These are phyloP conservation scores for Epinephelus cyanopodus DNA, from an alignment of 2,113 vertebrate genomes.

Conservation along the genomic window DNA sequence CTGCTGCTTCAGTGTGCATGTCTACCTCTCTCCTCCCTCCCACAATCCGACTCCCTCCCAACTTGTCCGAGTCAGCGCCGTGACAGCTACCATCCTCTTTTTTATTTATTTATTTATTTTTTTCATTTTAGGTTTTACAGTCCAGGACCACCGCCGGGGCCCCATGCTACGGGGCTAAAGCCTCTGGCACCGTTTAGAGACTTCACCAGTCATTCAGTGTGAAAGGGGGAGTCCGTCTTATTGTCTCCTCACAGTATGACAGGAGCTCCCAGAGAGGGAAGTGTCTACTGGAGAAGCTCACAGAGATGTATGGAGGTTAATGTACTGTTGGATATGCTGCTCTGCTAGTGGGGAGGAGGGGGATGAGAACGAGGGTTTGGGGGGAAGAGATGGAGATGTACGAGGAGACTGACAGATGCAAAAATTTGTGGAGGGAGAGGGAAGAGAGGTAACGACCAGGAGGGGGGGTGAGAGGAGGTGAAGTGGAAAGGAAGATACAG, in stretches of 20 bases:
- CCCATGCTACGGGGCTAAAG: constrained; percentile 42
- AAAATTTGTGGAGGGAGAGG: constrained; percentile 36
- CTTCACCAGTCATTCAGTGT: constrained; percentile 50
- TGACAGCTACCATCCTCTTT: constrained; percentile 59
- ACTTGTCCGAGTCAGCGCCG: constrained; percentile 37
- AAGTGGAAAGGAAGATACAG: constrained; percentile 75
- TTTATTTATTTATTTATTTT: background rate
- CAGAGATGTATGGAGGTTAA: constrained; percentile 63
- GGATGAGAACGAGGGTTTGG: constrained; percentile 3
- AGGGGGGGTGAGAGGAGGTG: constrained; percentile 59
- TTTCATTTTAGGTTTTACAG: constrained; percentile 20
- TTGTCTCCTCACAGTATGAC: constrained; percentile 58
- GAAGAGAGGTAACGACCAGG: constrained; percentile 43
- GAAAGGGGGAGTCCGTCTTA: constrained; percentile 13
- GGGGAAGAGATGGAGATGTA: constrained; percentile 65
- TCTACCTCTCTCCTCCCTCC: constrained; percentile 7
- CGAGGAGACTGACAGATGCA: constrained; percentile 59
- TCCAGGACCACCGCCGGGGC: constrained; percentile 39
- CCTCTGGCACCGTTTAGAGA: constrained; percentile 56
- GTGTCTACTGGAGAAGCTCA: constrained; percentile 52
- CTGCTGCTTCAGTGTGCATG: constrained; percentile 30
- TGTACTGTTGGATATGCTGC: constrained; percentile 64
- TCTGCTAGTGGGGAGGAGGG: constrained; percentile 24
- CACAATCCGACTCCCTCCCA: constrained; percentile 27
- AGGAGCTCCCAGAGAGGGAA: constrained; percentile 58